These are phyloP conservation scores for Sinocyclocheilus rhinocerous DNA, from an alignment of 2,113 vertebrate species.

Conservation along the genomic window DNA sequence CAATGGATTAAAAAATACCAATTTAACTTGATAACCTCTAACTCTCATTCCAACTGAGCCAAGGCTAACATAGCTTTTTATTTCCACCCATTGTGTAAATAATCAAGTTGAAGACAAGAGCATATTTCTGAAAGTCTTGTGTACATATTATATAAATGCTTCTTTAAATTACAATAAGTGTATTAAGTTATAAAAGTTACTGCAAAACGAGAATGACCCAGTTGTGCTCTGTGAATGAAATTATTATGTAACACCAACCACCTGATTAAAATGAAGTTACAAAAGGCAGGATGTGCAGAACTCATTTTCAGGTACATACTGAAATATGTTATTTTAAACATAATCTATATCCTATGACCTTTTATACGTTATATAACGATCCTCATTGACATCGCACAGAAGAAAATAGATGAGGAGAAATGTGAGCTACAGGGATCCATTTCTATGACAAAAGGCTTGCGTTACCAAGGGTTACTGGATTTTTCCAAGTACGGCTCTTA, in stretches of 20 bases:
- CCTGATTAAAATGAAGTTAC: neutral
- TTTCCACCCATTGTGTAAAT: neutral
- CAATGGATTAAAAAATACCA: neutral
- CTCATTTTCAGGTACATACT: neutral
- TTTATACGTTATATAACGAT: neutral
- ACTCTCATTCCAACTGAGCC: no score
- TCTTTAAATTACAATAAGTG: neutral
- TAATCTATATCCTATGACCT: neutral
- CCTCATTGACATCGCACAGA: neutral
- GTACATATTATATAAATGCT: neutral
- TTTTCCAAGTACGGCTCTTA: constrained; percentile 26
- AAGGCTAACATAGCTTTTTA: neutral
- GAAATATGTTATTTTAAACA: constrained; percentile 8
- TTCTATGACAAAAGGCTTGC: constrained; percentile 36
- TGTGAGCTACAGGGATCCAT: constrained; percentile 21
- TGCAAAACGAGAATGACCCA: neutral
- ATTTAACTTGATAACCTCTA: neutral
- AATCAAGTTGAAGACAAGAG: neutral
- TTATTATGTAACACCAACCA: neutral
- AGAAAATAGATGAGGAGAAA: constrained; percentile 29
- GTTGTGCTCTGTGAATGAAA: neutral
- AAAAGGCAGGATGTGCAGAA: neutral
- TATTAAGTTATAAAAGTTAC: neutral
- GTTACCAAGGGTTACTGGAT: constrained; percentile 38
- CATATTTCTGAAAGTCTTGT: neutral